Evolutionary conservation across 30 jellyfish, hydroid and myxozoan genomes (phyloP), one percentile per base, ranked within the genome.

Genomic region (Phacellophora camtschatica): DNA sequence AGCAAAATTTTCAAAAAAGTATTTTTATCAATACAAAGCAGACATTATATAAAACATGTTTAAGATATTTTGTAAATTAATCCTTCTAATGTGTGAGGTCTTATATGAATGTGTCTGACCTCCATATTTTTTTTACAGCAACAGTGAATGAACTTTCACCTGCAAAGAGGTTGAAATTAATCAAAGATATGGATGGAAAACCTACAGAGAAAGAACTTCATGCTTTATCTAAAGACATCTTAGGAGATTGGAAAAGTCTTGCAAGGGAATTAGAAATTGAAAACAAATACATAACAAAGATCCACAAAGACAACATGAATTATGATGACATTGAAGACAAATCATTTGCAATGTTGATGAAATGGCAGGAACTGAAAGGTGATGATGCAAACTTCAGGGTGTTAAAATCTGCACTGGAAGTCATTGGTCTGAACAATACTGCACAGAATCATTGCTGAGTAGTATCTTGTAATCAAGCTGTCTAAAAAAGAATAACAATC

Each of bases 321-420:
- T 80, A 92, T 74, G 98, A 86, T 19, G 98, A 92, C 51, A 80
- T 92, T 2, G 71, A 41, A 13, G 98, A 92, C 41, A 92, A 92
- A 72, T 92, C 98, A 6, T 78, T 75, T 67, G 95, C 96, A 10
- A 92, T 92, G 97, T 63, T 92, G 27, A 34, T 83, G 71, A 83
- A 77, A 31, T 92, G 98, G 98, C 79, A 79, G 61, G 98, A 92
- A 49, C 25, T 18, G 57, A 18, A 22, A 30, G 86, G 70, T 19
- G 46, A 25, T 9, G 25, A 20, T 36, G 96, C 96, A 3, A 74
- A 72, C 0, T 61, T 54, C 23, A 78, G 73, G 18, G 27, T 35
- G 13, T 51, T 90, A 48, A 34, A 39, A 10, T 87, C 42, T 28
- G 97, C 90, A 15, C 63, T 90, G 46, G 33, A 18, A 11, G 39